Evolutionary conservation across 1,140 invertebrate genomes (phyloP).

Genomic region (Drosophila rhopaloa): DNA sequence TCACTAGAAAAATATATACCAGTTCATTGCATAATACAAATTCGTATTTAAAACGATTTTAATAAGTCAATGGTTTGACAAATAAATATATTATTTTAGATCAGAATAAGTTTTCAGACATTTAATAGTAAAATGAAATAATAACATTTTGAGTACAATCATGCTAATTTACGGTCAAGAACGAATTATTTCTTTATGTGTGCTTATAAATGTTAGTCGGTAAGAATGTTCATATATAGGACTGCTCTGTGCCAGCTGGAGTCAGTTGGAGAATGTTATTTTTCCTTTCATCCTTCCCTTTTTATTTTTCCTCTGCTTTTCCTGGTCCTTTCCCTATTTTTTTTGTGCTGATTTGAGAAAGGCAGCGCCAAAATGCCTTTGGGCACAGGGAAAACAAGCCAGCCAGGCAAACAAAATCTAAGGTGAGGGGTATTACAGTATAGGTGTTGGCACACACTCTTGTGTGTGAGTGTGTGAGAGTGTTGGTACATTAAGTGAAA

Average conservation of each 20-base stretch:
- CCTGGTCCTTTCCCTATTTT: slow-evolving; percentile 13
- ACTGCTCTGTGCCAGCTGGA: slow-evolving; percentile 28
- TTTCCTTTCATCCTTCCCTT: slow-evolving; percentile 40
- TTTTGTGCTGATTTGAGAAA: slow-evolving; percentile 55
- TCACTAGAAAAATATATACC: too few relatives aligned
- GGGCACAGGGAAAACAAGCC: slow-evolving; percentile 69
- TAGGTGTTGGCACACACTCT: slow-evolving; percentile 31
- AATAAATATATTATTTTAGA: too few relatives aligned
- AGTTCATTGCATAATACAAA: too few relatives aligned
- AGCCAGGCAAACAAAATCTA: slow-evolving; percentile 52
- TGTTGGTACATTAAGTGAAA: slow-evolving; percentile 75
- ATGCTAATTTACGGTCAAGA: neutral
- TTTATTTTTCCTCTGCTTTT: slow-evolving; percentile 15
- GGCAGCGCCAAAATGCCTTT: slow-evolving; percentile 67
- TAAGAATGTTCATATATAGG: slow-evolving; percentile 28
- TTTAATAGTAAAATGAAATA: too few relatives aligned
- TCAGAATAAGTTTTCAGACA: too few relatives aligned
- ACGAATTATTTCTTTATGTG: neutral
- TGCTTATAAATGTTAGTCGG: slow-evolving; percentile 6
- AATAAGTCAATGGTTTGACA: too few relatives aligned
- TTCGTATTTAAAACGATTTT: too few relatives aligned
- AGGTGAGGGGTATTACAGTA: slow-evolving; percentile 19
- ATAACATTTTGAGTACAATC: too few relatives aligned
- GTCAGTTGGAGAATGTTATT: slow-evolving; percentile 49
- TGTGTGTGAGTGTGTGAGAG: slow-evolving; percentile 44